Evolutionary conservation across 1,140 invertebrate genomes (phyloP).

Genomic region (Papilio machaon): DNA sequence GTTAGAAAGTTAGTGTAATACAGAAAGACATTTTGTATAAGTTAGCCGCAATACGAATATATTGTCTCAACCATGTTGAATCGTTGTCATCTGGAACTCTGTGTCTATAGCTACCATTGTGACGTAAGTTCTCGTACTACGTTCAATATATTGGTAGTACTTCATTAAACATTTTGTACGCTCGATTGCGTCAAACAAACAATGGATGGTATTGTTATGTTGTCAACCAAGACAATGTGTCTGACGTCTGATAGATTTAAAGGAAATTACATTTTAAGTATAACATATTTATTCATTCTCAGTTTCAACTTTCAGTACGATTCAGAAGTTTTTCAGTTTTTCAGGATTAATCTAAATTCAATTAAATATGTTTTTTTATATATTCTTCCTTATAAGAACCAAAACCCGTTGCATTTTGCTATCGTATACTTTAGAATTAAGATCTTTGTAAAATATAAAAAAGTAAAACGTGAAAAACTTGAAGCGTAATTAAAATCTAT

Average conservation of each 20-base stretch:
- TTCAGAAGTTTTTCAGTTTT: too few relatives aligned
- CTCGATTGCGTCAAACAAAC: constrained; percentile 15
- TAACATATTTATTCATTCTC: neutral
- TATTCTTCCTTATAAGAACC: too few relatives aligned
- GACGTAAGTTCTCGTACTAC: neutral
- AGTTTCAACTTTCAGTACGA: neutral
- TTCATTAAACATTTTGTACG: constrained; percentile 17
- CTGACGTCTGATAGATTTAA: neutral
- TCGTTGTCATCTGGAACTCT: neutral
- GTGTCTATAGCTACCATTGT: neutral
- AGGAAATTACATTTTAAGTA: neutral
- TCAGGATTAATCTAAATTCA: too few relatives aligned
- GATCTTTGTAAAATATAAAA: too few relatives aligned
- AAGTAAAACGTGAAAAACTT: too few relatives aligned
- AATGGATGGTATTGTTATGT: neutral
- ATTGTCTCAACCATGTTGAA: neutral
- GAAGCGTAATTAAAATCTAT: too few relatives aligned
- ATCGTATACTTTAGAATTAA: too few relatives aligned
- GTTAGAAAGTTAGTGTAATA: too few relatives aligned
- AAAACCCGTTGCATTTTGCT: too few relatives aligned
- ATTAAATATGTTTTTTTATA: too few relatives aligned
- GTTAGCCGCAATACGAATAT: neutral
- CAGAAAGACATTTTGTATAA: neutral
- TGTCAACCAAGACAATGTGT: neutral
- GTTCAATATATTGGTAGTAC: neutral